Conservation (phyloP, 1,140 invertebrate genomes). For the Harlomillsia oculata region DNA sequence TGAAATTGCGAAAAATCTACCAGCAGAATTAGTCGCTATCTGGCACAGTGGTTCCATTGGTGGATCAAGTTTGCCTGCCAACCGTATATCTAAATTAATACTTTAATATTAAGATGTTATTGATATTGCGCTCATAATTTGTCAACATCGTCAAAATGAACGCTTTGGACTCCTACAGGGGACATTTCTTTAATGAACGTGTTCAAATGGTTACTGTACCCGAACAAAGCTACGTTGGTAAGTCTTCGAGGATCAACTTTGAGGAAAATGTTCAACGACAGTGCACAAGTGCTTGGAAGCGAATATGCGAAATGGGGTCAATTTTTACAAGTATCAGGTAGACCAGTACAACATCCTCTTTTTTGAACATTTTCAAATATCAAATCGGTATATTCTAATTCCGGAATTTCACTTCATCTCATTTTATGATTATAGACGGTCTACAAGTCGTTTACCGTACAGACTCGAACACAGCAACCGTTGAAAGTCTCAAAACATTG, state of each 20-base stretch:
- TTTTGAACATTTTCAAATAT: too few relatives aligned
- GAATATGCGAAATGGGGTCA: constrained; percentile 16
- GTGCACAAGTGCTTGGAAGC: background rate
- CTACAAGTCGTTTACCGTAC: too few relatives aligned
- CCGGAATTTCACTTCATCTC: too few relatives aligned
- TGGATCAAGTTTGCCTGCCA: background rate
- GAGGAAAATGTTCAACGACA: constrained; percentile 13
- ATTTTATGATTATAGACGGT: too few relatives aligned
- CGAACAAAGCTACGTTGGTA: constrained; percentile 18
- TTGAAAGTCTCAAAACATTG: too few relatives aligned
- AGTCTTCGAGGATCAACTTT: constrained; percentile 8
- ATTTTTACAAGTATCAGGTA: constrained; percentile 31
- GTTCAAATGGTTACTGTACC: constrained; percentile 20
- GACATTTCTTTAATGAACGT: constrained; percentile 14
- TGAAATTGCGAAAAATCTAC: background rate
- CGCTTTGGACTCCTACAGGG: too few relatives aligned
- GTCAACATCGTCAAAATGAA: too few relatives aligned
- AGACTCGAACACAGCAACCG: too few relatives aligned
- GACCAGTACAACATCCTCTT: constrained; percentile 3
- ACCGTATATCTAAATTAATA: background rate
- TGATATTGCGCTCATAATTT: too few relatives aligned
- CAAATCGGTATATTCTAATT: too few relatives aligned
- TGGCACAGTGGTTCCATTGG: constrained; percentile 23
- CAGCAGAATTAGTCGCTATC: background rate
- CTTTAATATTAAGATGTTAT: too few relatives aligned